phyloP scores from a whole-genome alignment of 2,113 vertebrate species.

The Ceyx melanurus region DNA sequence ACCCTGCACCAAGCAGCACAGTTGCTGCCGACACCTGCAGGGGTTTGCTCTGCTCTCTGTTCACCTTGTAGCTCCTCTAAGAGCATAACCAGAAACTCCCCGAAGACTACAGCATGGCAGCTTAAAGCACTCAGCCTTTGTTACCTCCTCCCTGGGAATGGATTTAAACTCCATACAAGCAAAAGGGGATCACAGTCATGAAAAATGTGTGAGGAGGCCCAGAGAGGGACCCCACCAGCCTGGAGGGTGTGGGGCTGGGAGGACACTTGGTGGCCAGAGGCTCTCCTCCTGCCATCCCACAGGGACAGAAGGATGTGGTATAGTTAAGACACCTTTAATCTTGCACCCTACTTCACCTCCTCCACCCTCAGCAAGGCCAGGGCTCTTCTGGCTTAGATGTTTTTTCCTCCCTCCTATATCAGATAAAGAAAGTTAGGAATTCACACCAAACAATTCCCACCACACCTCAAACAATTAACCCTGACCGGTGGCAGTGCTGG shows the following conservation, averaged over 20 bases:
- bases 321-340: background rate
- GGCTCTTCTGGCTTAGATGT: background rate
- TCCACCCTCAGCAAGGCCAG: background rate
- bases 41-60: background rate
- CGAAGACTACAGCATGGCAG: background rate
- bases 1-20: background rate
- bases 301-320: fast-evolving
- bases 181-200: background rate
- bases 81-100: background rate
- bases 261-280: background rate
- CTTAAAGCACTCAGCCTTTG: background rate
- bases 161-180: background rate
- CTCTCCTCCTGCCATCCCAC: background rate
- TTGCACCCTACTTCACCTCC: background rate
- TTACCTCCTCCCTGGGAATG: background rate
- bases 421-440: background rate
- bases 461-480: constrained; percentile 17
- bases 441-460: background rate
- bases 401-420: background rate
- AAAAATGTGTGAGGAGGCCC: background rate
- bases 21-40: background rate
- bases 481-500: fast-evolving
- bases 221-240: background rate
- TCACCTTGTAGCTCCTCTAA: background rate
- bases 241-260: background rate